Evolutionary conservation across 2,888 invertebrate genomes (phyloP), one percentile per base, ranked within the genome.

Genomic region (Horisme vitalbata): DNA sequence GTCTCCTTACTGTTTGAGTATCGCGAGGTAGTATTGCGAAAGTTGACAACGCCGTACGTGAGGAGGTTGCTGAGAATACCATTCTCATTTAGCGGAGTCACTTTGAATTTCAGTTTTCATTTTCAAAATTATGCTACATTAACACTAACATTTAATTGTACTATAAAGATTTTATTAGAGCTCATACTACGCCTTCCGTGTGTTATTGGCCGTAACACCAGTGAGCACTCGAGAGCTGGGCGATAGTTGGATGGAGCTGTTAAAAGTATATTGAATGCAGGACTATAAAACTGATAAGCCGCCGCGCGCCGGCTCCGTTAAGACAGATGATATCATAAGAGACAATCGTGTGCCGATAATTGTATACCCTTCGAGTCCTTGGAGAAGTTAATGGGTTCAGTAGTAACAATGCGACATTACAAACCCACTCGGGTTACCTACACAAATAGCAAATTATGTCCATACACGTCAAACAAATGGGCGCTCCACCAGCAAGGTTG

Each of bases 11-110:
- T 69, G 79, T 78, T 77, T 71, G 79, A 79, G 75, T 70, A 76
- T 72, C 74, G 76, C 77, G 81, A 83, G 84, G 83, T 79, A 79
- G 71, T 73, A 75, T 89, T 89, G 83, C 88, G 87, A 89, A 89
- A 89, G 87, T 86, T 82, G 83, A 86, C 86, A 80, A 73, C 76
- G 65, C 57, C 57, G 75, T 78, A 87, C 88, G 88, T 88, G 88
- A 79, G 70, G 53, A 58, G 85, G 70, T 69, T 88, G 73, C 73
- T 63, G 69, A 85, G 65, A 68, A 76, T 70, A 63, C 71, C 67
- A 72, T 75, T 79, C 76, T 77, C 72, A 68, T 78, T 71, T 64
- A 64, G 68, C 65, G 34, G 33, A 55, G 44, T 57, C 60, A 68
- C 67, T 78, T 80, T 68, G 74, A 68, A 75, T 78, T 73, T 78